Base-by-base conservation (phyloP, 2,797 vertebrate species). In the Sarcophilus harrisii region DNA sequence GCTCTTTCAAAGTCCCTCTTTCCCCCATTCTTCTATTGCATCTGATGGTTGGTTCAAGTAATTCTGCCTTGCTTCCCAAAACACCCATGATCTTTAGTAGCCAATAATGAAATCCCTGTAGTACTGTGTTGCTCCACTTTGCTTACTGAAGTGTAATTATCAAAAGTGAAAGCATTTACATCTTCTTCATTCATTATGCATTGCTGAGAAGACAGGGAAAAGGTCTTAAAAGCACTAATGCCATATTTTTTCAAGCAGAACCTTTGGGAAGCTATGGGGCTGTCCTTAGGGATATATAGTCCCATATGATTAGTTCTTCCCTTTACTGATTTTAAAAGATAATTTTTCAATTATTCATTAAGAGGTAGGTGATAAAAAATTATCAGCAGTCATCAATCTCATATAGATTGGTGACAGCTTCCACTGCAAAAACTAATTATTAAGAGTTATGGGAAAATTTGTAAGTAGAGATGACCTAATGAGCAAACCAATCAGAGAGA, bases 71-170 rank as follows among this genome's bases (percentile, higher is more conserved):
- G 16, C 9, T 27, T 94, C 4, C 27, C n/a, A 52, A 32, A 38
- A 4, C 4, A 28, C 73, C 54, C 32, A n/a, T 49, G 52, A 21
- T 90, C 38, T 59, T 32, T 30, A 52, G 54, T n/a, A 57, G 45
- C 32, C 49, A 32, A 96, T 27, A 27, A 30, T 92, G 92, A 95
- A 81, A 49, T 58, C 38, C 58, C 30, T 58, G 5, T 58, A n/a
- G 81, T 55, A 27, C 11, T 66, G 57, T 58, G 45, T 29, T 81
- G 45, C 4, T 90, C 32, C 9, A 92, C 16, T 9, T 32, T 93
- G 94, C 58, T 92, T 93, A 57, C 30, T 57, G 95, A 90, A 32
- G 87, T 57, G 91, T 94, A 94, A 92, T 95, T 45, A 90, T 59
- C 58, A 49, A 93, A 66, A 94, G 18, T 54, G 92, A 90, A 87